phyloP scores from a whole-genome alignment of 2,113 vertebrate genomes.

The Mobula hypostoma region DNA sequence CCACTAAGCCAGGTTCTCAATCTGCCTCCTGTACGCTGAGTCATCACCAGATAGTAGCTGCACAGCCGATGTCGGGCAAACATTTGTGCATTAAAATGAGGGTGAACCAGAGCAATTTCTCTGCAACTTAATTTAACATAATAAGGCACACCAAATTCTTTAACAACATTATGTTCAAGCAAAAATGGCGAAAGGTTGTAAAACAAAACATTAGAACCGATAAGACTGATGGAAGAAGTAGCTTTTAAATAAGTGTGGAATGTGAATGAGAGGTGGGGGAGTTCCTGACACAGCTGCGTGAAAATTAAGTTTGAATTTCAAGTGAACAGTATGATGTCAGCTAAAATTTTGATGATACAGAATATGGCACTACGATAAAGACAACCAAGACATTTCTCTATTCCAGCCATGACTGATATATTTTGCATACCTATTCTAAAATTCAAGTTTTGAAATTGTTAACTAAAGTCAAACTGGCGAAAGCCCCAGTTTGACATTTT shows the following conservation, averaged over 20 bases:
- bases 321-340: neutral
- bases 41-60: too few relatives aligned
- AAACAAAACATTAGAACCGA: too few relatives aligned
- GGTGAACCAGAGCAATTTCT: too few relatives aligned
- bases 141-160: too few relatives aligned
- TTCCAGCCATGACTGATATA: neutral
- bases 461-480: neutral
- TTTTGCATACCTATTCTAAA: neutral
- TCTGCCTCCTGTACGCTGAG: too few relatives aligned
- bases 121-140: too few relatives aligned
- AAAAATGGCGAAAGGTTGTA: neutral
- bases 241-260: neutral
- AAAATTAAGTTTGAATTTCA: neutral
- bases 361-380: neutral
- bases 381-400: neutral
- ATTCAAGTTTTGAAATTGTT: neutral
- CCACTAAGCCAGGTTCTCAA: too few relatives aligned
- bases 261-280: neutral
- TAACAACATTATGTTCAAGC: neutral
- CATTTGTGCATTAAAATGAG: too few relatives aligned
- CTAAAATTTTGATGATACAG: neutral
- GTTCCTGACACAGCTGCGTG: too few relatives aligned
- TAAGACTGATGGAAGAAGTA: too few relatives aligned
- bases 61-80: too few relatives aligned
- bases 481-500: neutral